Conservation (phyloP, 92 coral and sea anemone species). For the Zoanthus solanderi region DNA sequence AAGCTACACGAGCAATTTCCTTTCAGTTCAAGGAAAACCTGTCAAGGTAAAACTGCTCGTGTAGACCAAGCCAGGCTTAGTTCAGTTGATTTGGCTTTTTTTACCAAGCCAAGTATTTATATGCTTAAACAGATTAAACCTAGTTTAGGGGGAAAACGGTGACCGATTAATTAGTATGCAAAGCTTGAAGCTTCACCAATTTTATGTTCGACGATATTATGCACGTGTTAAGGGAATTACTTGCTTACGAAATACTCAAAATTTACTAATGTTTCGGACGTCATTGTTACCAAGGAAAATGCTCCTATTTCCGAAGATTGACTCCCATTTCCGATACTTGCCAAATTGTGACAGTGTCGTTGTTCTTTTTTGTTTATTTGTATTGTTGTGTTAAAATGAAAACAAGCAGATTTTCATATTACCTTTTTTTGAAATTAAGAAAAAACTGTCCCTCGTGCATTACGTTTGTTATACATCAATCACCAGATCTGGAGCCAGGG, state of each 20-base stretch:
- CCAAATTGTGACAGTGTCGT: neutral
- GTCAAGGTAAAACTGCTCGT: too few species aligned
- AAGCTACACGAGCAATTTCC: too few species aligned
- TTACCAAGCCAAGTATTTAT: neutral
- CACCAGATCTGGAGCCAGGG: neutral
- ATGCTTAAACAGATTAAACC: neutral
- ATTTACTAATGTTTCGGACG: constrained; percentile 8
- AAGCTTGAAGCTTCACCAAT: neutral
- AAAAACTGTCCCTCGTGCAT: neutral
- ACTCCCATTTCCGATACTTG: constrained; percentile 15
- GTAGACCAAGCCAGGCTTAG: too few species aligned
- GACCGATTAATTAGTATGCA: neutral
- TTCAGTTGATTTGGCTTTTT: neutral
- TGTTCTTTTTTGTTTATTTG: neutral
- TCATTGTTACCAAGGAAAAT: constrained; percentile 14
- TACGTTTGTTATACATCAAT: neutral
- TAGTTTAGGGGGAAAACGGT: neutral
- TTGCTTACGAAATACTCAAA: neutral
- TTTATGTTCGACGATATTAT: neutral
- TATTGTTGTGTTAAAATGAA: too few species aligned
- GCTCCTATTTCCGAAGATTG: constrained; percentile 22
- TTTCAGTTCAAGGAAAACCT: too few species aligned
- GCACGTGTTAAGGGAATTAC: neutral
- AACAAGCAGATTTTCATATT: too few species aligned
- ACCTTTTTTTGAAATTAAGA: neutral